Base-by-base conservation (phyloP, 2,797 vertebrate species). In the Phoxinus dragarum region DNA sequence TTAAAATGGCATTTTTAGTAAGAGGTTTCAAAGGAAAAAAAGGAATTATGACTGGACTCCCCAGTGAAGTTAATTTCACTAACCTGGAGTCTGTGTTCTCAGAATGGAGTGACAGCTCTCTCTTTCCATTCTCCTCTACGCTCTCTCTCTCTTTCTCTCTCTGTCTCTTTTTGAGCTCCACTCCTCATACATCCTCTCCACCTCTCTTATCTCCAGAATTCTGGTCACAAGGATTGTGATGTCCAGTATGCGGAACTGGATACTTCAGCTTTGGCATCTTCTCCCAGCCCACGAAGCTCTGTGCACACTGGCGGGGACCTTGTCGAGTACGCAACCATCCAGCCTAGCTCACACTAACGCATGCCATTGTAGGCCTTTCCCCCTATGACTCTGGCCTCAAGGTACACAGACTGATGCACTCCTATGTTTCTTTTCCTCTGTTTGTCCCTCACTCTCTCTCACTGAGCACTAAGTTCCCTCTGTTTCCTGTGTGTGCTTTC, bases 231-330 rank as follows among this genome's bases (percentile, higher is more conserved):
- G 95, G 96, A 98, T 94, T 94, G 95, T 90, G 96, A 98, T 89
- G 93, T 97, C 94, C 96, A 98, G 94, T 98, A 98, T 86, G 96
- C 98, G 88, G 97, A 99, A 94, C 96, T 98, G 96, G 98, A 99
- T 94, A 96, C 96, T 85, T 95, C 97, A 88, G 96, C 97, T 95
- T 96, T 98, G 96, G 95, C 96, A 92, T 96, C 96, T 77, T 92
- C 94, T 89, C 96, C 96, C 92, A 95, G 95, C 91, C 95, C 94
- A 78, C 94, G 93, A 95, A 97, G 91, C 91, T 96, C 96, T 85
- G 92, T 95, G 94, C 96, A 90, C 87, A 95, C 96, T 92, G 96
- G 95, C 82, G 96, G 96, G 96, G 97, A 98, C 92, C 95, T 96
- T 95, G 96, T 97, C 94, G 96, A 97, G 95, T 97, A 97, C 91